phyloP scores from a whole-genome alignment of 2,888 invertebrate genomes.

The Leptinotarsa juncta region DNA sequence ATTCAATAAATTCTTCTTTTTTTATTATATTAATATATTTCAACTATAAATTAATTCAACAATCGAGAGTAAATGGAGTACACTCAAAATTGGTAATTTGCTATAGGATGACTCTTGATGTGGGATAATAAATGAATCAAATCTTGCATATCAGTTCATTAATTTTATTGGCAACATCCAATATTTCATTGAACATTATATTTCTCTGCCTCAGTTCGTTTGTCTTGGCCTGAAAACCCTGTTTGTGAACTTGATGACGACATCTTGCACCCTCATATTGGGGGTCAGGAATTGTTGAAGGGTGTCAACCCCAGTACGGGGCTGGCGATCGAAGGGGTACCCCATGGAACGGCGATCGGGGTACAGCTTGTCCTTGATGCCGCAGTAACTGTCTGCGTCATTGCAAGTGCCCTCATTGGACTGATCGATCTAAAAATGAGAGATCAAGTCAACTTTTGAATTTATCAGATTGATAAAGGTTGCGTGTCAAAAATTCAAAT shows the following conservation, averaged over 20 bases:
- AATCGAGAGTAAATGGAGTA: too few species aligned
- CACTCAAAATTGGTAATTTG: too few species aligned
- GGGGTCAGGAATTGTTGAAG: slow-evolving; percentile 76
- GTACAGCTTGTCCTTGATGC: slow-evolving; percentile 79
- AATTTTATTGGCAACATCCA: too few species aligned
- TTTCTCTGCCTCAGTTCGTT: slow-evolving; percentile 1
- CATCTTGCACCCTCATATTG: slow-evolving; percentile 77
- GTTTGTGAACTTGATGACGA: slow-evolving; percentile 73
- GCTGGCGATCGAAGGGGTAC: slow-evolving; percentile 80
- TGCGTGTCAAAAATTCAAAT: too few species aligned
- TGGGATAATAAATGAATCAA: too few species aligned
- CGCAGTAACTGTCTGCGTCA: slow-evolving; percentile 84
- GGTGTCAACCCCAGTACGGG: slow-evolving; percentile 69
- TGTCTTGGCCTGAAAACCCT: slow-evolving; percentile 58
- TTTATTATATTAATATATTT: too few species aligned
- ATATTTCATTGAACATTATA: too few species aligned
- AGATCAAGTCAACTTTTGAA: neutral
- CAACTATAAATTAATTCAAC: too few species aligned
- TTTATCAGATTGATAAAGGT: too few species aligned
- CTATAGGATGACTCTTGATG: too few species aligned
- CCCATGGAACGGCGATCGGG: slow-evolving; percentile 89
- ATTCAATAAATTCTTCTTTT: too few species aligned
- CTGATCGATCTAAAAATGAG: slow-evolving; percentile 67
- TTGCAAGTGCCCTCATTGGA: slow-evolving; percentile 71
- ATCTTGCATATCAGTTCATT: too few species aligned